phyloP scores from a whole-genome alignment of 2,888 invertebrate genomes.

The Microplitis manilae region DNA sequence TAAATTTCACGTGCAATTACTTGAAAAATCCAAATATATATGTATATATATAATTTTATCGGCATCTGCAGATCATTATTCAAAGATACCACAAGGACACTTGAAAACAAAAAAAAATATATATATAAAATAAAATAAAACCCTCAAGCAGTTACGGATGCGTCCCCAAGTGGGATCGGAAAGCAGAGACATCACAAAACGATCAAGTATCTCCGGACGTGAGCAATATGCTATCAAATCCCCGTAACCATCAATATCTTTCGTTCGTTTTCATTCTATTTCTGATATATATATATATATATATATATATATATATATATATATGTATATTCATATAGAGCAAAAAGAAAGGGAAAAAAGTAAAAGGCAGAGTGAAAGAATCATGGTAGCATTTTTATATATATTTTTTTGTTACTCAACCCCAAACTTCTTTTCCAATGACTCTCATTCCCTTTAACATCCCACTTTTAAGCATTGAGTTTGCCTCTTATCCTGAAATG shows the following conservation, averaged over 20 bases:
- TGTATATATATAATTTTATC: not conserved
- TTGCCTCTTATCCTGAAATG: constrained; percentile 61
- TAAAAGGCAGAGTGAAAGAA: not conserved
- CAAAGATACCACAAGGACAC: not conserved
- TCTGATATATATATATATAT: too few relatives aligned
- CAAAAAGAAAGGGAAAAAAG: constrained; percentile 39
- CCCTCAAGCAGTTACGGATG: not conserved
- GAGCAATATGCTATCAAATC: constrained; percentile 71
- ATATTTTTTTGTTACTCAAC: constrained; percentile 15
- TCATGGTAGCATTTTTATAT: not conserved
- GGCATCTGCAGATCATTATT: not conserved
- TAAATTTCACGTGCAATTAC: too few relatives aligned
- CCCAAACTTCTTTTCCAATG: constrained; percentile 11
- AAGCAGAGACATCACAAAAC: constrained; percentile 21
- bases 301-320: too few relatives aligned
- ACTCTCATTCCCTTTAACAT: constrained; percentile 32
- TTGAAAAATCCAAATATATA: too few relatives aligned
- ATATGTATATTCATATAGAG: not conserved
- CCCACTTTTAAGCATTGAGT: constrained; percentile 36
- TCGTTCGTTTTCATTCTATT: constrained; percentile 51
- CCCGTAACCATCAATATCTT: constrained; percentile 72
- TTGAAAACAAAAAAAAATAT: not conserved
- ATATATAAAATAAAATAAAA: not conserved
- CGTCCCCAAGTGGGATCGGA: constrained; percentile 1
- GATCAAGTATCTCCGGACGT: constrained; percentile 50